A percentile compares a stretch with the other conserved stretches of the same genome.
phyloP scores from a whole-genome alignment of 2,888 invertebrate genomes.

The Heterodera filipjevi region DNA sequence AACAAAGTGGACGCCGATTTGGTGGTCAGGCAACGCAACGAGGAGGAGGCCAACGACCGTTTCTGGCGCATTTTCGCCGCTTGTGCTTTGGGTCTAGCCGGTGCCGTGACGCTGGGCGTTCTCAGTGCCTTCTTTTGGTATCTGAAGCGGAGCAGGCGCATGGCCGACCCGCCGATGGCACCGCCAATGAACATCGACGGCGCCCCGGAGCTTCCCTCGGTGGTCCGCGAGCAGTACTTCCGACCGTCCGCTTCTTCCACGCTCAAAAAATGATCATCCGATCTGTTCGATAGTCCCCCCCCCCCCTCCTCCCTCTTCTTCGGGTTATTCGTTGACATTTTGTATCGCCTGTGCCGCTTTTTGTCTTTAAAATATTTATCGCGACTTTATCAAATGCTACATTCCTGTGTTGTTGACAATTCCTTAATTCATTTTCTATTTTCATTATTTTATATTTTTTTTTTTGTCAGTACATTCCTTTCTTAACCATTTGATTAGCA shows the following conservation, averaged over 20 bases:
- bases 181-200: conserved; percentile 12
- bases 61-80: conserved; percentile 48
- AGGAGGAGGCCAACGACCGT: conserved; percentile 29
- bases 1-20: conserved; percentile 58
- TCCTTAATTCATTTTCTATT: background rate
- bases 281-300: no score
- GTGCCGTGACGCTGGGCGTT: conserved; percentile 51
- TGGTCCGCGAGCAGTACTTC: conserved; percentile 25
- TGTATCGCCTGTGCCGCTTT: background rate
- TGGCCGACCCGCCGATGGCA: background rate
- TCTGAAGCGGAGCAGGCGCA: conserved; percentile 19
- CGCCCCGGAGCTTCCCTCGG: conserved; percentile 13
- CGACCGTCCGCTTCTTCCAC: conserved; percentile 25
- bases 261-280: conserved; percentile 19
- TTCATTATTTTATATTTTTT: background rate
- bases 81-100: conserved; percentile 56
- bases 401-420: background rate
- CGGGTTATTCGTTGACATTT: background rate
- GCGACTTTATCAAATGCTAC: no score
- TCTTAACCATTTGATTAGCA: background rate
- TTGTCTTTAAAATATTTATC: background rate
- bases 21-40: conserved; percentile 37
- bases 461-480: background rate
- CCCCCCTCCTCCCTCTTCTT: no score
- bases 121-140: conserved; percentile 70